These are phyloP conservation scores for Polyommatus iphigenia DNA, from an alignment of 2,888 invertebrate genomes.

Conservation along the genomic window DNA sequence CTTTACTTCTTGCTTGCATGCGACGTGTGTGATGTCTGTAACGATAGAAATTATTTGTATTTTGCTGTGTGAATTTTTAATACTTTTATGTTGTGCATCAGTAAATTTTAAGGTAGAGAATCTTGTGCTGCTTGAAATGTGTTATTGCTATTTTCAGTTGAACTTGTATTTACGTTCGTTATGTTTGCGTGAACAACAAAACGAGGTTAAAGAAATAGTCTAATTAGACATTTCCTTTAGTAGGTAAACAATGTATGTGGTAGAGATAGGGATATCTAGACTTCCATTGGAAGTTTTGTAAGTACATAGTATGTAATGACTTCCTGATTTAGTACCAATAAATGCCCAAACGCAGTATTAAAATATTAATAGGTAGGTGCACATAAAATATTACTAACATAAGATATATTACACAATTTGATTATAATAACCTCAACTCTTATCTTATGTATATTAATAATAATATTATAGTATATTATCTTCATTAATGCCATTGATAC, in stretches of 20 bases:
- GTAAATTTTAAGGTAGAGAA: neutral
- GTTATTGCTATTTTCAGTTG: neutral
- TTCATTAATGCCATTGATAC: constrained; percentile 1
- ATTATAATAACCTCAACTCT: neutral
- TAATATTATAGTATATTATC: neutral
- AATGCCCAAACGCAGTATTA: neutral
- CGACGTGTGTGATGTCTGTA: constrained; percentile 32
- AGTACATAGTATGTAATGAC: neutral
- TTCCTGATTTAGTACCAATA: neutral
- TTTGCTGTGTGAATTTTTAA: constrained; percentile 7
- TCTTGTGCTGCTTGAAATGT: neutral
- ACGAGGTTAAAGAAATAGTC: neutral
- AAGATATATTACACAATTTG: neutral
- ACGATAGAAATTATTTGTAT: constrained; percentile 21
- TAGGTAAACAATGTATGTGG: neutral
- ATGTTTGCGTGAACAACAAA: neutral
- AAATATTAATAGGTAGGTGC: too few species aligned
- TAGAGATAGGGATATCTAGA: neutral
- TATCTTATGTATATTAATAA: neutral
- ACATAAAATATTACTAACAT: neutral
- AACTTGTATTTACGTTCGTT: neutral
- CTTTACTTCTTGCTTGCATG: constrained; percentile 66
- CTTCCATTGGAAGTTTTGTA: neutral
- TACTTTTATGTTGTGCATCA: neutral
- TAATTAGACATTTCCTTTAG: neutral